phyloP scores from a whole-genome alignment of 2,797 vertebrate species.

The Serranus cabrilla region DNA sequence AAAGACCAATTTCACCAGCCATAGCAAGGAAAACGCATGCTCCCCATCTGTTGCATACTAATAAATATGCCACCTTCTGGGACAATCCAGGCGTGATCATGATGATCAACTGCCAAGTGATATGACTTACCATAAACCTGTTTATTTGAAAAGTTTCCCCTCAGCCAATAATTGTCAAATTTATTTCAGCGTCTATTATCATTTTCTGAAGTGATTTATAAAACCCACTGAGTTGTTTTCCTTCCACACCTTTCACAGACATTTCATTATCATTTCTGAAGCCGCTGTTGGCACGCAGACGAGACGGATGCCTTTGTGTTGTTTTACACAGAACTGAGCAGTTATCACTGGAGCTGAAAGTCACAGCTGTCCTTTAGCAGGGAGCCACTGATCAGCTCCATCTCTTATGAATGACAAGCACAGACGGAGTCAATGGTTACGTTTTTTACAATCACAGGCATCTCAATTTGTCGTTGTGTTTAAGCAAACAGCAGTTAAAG shows the following conservation, averaged over 20 bases:
- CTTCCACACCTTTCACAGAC: conserved; percentile 44
- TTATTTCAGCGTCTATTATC: conserved; percentile 73
- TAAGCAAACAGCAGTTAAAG: conserved; percentile 15
- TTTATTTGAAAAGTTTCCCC: conserved; percentile 80
- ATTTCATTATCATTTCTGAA: conserved; percentile 69
- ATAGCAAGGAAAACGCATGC: conserved; percentile 95
- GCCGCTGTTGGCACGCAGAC: conserved; percentile 20
- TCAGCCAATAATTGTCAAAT: conserved; percentile 79
- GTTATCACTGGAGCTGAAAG: conserved; percentile 64
- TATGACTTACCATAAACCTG: conserved; percentile 94
- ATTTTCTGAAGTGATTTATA: conserved; percentile 65
- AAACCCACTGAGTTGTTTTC: conserved; percentile 44
- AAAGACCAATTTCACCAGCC: conserved; percentile 97
- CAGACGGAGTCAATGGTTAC: conserved; percentile 8
- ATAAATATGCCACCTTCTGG: conserved; percentile 98
- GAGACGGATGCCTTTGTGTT: conserved; percentile 56
- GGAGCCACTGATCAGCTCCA: conserved; percentile 40
- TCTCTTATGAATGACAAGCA: conserved; percentile 18
- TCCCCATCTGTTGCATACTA: conserved; percentile 97
- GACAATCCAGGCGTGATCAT: conserved; percentile 96
- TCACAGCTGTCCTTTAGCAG: conserved; percentile 60
- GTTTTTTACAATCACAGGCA: conserved; percentile 19
- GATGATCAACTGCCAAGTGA: conserved; percentile 99
- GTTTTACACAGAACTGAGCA: conserved; percentile 53
- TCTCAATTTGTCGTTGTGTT: conserved; percentile 18